Conservation (phyloP, 2,797 vertebrate species). For the Acropternis orthonyx region DNA sequence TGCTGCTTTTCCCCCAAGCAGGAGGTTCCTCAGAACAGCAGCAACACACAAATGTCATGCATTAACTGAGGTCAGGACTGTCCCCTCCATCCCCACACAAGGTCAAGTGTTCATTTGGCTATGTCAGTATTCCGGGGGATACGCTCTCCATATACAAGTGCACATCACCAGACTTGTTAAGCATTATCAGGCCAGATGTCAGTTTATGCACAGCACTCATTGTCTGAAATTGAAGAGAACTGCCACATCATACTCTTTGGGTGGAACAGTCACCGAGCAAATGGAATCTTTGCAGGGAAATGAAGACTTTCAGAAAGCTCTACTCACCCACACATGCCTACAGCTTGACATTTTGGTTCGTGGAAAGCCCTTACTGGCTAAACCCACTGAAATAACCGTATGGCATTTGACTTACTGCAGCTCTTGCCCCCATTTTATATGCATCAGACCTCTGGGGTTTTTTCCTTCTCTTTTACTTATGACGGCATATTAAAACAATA, state of each 20-base stretch:
- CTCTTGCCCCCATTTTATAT: slow-evolving; percentile 13
- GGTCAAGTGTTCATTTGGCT: not conserved
- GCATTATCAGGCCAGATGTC: not conserved
- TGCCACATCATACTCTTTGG: not conserved
- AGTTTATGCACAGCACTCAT: not conserved
- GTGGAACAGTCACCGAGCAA: not conserved
- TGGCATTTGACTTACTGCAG: slow-evolving; percentile 1
- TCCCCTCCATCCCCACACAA: not conserved
- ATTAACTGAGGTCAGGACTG: not conserved
- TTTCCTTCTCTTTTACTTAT: slow-evolving; percentile 21
- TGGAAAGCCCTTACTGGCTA: not conserved
- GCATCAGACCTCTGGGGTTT: not conserved
- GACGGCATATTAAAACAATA: slow-evolving; percentile 75
- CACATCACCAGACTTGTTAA: not conserved
- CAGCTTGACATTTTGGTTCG: not conserved
- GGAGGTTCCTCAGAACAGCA: not conserved
- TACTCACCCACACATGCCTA: not conserved
- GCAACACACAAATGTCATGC: not conserved
- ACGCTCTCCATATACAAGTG: not conserved
- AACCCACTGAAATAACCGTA: slow-evolving; percentile 3
- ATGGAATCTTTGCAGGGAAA: not conserved
- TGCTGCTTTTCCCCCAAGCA: not conserved
- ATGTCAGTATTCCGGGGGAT: not conserved
- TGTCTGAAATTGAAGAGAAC: not conserved
- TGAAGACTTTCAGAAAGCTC: not conserved